A percentile compares a stretch with the other conserved stretches of the same genome.
Evolutionary conservation across 2,113 vertebrate genomes (phyloP).

Genomic region (Parus major): DNA sequence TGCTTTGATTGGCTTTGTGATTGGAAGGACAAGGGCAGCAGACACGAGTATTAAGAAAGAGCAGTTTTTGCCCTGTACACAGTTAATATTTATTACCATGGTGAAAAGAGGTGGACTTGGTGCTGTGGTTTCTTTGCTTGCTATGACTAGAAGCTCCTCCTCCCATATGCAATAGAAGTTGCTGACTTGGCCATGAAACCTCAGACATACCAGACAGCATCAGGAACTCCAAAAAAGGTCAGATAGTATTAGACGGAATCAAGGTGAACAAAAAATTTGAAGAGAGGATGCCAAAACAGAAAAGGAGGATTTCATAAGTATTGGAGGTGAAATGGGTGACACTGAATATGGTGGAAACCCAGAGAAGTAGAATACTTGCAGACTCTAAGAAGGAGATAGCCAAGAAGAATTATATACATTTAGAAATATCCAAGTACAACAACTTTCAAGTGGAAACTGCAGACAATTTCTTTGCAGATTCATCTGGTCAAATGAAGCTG

Average conservation of each 20-base stretch:
- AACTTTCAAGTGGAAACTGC: neutral
- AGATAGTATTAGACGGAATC: neutral
- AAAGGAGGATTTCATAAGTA: neutral
- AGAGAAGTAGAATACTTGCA: neutral
- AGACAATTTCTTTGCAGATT: neutral
- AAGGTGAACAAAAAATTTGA: neutral
- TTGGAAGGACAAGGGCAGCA: neutral
- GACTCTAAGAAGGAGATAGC: neutral
- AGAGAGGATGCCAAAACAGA: neutral
- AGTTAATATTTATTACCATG: neutral
- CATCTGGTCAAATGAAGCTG: neutral
- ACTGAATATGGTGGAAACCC: neutral
- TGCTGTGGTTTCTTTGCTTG: neutral
- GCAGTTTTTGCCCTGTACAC: neutral
- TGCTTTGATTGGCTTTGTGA: neutral
- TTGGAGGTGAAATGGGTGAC: neutral
- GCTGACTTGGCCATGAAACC: neutral
- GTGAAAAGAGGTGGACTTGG: neutral
- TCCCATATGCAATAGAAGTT: neutral
- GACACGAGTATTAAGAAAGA: neutral
- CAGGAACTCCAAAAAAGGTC: neutral
- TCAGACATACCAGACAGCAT: neutral
- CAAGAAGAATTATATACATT: neutral
- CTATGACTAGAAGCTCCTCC: neutral
- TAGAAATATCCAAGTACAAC: neutral